Evolutionary conservation across 2,113 vertebrate species (phyloP).

Genomic region (Xiphophorus maculatus): DNA sequence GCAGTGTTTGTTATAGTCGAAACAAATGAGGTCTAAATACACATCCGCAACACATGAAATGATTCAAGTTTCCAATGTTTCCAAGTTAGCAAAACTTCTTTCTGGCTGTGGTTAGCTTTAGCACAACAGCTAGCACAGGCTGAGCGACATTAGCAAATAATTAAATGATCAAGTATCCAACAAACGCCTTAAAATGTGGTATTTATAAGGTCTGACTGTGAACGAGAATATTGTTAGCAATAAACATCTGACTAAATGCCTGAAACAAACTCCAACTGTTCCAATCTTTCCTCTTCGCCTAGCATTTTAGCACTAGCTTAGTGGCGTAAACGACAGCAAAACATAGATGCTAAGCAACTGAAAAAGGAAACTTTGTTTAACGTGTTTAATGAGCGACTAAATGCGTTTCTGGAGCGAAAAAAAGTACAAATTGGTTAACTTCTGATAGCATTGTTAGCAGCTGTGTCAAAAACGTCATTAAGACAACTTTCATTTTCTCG

Average conservation of each 20-base stretch:
- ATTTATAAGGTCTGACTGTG: neutral
- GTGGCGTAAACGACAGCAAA: neutral
- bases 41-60: too few relatives aligned
- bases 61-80: neutral
- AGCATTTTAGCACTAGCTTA: slow-evolving; percentile 14
- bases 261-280: neutral
- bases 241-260: neutral
- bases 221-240: neutral
- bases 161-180: neutral
- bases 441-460: slow-evolving; percentile 44
- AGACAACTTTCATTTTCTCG: slow-evolving; percentile 61
- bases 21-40: neutral
- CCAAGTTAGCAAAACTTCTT: neutral
- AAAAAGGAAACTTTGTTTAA: neutral
- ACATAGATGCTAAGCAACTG: too few relatives aligned
- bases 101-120: neutral
- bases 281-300: neutral
- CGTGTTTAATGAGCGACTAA: neutral
- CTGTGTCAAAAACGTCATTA: slow-evolving; percentile 45
- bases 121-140: neutral
- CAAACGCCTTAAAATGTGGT: neutral
- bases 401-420: neutral
- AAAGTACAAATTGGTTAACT: neutral
- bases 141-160: neutral
- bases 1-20: neutral